Evolutionary conservation across 2,888 invertebrate species (phyloP), one percentile per base, ranked within the genome.

Genomic region (Stenurella melanura): DNA sequence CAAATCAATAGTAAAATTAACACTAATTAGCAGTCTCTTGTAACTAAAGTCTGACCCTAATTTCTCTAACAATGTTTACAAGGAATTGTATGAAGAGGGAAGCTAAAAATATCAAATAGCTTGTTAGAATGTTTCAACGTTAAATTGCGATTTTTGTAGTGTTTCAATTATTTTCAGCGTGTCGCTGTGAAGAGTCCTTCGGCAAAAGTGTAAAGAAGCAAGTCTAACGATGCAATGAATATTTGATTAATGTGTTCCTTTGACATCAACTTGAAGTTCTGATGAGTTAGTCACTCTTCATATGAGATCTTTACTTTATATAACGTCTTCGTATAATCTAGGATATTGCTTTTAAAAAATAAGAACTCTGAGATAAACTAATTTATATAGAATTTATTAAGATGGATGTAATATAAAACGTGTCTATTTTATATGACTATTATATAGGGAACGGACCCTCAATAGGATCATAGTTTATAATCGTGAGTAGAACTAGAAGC

Each of bases 211-310:
- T 77, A 76, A 81, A 77, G 76, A 75, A 78, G 74, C 79, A 75
- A 54, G 74, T 77, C 81, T 81, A 81, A 81, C 81, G 80, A 81
- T 81, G 81, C 80, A 78, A 81, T 81, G 81, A 81, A 81, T 81
- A 81, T 81, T 81, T 81, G 80, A 81, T 81, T 79, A 80, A 80
- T 81, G 77, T 77, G 76, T 56, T 76, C 77, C 81, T 81, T 81
- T 81, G 81, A 81, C 74, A 75, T 74, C 77, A 67, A 68, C 75
- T 74, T 73, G 68, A 73, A 78, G 78, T 80, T 79, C 75, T 70
- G 74, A 78, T 75, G 74, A 79, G 79, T 76, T 76, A 74, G 68
- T 66, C 68, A 74, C 71, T 76, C 74, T 64, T 74, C 76, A 72
- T 75, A 69, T 73, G 77, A 60, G 69, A 71, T 61, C 75, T 67